Percentiles rank a stretch among this genome's conserved stretches.
phyloP scores from a whole-genome alignment of 1,140 invertebrate genomes.

The Anoplolepis gracilipes region DNA sequence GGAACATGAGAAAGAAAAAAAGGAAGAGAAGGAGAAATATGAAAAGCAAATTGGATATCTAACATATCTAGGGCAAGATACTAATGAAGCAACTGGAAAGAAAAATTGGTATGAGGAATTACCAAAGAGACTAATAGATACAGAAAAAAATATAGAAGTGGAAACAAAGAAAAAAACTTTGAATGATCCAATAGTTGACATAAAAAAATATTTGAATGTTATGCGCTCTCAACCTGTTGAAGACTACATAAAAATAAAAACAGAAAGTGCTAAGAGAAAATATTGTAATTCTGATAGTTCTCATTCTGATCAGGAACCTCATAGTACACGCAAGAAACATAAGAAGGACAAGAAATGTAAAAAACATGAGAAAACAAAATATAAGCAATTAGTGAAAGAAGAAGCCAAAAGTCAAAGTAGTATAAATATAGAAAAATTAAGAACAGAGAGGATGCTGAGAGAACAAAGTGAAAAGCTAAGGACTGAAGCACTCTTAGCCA shows the following conservation, averaged over 20 bases:
- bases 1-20: constrained; percentile 96
- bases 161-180: constrained; percentile 88
- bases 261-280: constrained; percentile 36
- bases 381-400: constrained; percentile 77
- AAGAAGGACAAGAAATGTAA: constrained; percentile 84
- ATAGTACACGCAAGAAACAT: constrained; percentile 72
- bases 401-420: constrained; percentile 74
- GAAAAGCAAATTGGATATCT: constrained; percentile 99
- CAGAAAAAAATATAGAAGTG: constrained; percentile 86
- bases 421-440: constrained; percentile 90
- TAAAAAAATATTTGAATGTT: constrained; percentile 87
- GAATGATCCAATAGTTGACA: constrained; percentile 91
- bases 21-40: constrained; percentile 97
- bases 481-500: constrained; percentile 90
- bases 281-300: constrained; percentile 68
- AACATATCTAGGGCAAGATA: constrained; percentile 98
- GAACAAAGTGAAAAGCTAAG: constrained; percentile 92
- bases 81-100: constrained; percentile 93
- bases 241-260: constrained; percentile 44
- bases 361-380: constrained; percentile 82
- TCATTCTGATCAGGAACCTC: constrained; percentile 66
- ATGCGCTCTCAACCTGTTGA: constrained; percentile 73
- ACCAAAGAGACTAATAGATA: constrained; percentile 85
- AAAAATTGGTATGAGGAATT: constrained; percentile 93
- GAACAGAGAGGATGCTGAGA: constrained; percentile 92